A percentile compares a stretch with the other conserved stretches of the same genome.
Conservation (phyloP, 2,888 invertebrate species). For the Corbicula japonica region DNA sequence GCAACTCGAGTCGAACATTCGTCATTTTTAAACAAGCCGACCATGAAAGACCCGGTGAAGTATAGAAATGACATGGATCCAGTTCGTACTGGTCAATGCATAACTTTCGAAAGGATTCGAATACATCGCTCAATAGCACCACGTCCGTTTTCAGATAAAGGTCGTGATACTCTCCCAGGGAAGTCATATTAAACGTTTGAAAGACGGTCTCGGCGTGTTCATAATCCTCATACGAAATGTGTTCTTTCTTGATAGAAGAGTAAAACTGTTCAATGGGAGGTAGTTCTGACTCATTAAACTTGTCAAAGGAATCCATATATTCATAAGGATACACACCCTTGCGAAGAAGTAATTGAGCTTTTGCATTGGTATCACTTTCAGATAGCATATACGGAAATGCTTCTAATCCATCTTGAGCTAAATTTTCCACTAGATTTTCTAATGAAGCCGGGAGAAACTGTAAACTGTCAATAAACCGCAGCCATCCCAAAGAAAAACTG, state of each 20-base stretch:
- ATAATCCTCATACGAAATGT: constrained; percentile 44
- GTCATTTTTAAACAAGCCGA: constrained; percentile 44
- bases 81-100: constrained; percentile 41
- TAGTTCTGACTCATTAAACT: constrained; percentile 39
- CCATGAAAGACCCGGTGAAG: constrained; percentile 52
- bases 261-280: constrained; percentile 48
- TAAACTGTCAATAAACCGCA: constrained; percentile 50
- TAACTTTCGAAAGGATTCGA: constrained; percentile 43
- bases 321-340: constrained; percentile 55
- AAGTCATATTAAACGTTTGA: constrained; percentile 19
- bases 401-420: constrained; percentile 45
- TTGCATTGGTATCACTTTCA: constrained; percentile 13
- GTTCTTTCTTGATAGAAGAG: constrained; percentile 32
- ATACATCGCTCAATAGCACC: constrained; percentile 40
- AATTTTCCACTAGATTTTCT: constrained; percentile 41
- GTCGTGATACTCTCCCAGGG: constrained; percentile 47
- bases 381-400: constrained; percentile 39
- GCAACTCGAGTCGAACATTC: constrained; percentile 36
- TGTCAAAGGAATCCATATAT: constrained; percentile 40
- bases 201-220: constrained; percentile 30
- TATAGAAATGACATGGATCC: constrained; percentile 55
- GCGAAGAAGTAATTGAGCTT: constrained; percentile 27
- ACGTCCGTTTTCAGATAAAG: constrained; percentile 47
- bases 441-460: constrained; percentile 41
- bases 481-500: constrained; percentile 42